A percentile compares a stretch with the other conserved stretches of the same genome.
Conservation (phyloP, 2,888 invertebrate genomes). For the Anagyrus pseudococci region DNA sequence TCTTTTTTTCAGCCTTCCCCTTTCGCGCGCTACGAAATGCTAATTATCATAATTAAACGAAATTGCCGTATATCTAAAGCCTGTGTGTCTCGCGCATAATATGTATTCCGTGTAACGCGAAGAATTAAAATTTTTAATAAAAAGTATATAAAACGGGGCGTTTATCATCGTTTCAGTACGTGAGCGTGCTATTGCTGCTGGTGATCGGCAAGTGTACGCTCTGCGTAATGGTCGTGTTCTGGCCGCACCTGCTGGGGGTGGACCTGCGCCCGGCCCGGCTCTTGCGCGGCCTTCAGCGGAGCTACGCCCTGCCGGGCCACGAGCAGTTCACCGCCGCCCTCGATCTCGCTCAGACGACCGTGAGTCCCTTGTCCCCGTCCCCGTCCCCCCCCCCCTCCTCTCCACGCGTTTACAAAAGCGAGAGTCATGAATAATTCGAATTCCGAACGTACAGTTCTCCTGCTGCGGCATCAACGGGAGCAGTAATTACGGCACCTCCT, state of each 20-base stretch:
- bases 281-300: slow-evolving; percentile 74
- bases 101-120: not conserved
- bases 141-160: too few relatives aligned
- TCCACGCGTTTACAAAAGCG: not conserved
- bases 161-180: slow-evolving; percentile 74
- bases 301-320: slow-evolving; percentile 78
- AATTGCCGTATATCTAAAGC: too few relatives aligned
- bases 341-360: slow-evolving; percentile 75
- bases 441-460: slow-evolving; percentile 66
- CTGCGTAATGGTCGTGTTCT: slow-evolving; percentile 74
- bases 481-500: slow-evolving; percentile 80
- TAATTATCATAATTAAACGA: too few relatives aligned
- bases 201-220: slow-evolving; percentile 75
- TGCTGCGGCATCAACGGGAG: slow-evolving; percentile 83
- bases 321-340: slow-evolving; percentile 80
- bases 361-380: slow-evolving; percentile 17
- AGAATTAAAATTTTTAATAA: too few relatives aligned
- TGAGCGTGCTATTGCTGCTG: slow-evolving; percentile 72
- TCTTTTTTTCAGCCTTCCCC: too few relatives aligned
- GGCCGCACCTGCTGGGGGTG: slow-evolving; percentile 80
- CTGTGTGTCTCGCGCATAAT: too few relatives aligned
- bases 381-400: not conserved
- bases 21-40: too few relatives aligned
- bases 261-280: slow-evolving; percentile 73
- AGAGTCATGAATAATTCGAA: not conserved